Base-by-base conservation (phyloP, 1,140 invertebrate genomes). In the Brachystomella parvula region DNA sequence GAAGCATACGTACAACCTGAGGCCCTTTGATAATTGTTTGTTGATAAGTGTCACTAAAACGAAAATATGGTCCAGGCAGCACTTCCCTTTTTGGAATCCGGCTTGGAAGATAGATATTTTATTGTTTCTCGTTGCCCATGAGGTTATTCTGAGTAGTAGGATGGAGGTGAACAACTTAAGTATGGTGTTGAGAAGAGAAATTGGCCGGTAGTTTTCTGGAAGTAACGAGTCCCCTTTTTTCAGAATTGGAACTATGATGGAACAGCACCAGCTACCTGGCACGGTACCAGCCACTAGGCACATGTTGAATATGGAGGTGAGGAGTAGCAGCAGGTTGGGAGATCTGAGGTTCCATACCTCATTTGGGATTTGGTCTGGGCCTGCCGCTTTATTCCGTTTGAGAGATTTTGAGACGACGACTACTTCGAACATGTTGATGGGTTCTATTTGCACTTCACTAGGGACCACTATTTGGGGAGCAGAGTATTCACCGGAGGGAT, bases 201-300 rank as follows among this genome's bases (percentile, higher is more conserved):
- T 75, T n/a, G 72, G 72, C 32, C 74, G 53, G 61, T 74, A 74
- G 56, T 76, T 75, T 29, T 56, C 28, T 9, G 74, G 66, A 15
- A 63, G 57, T 15, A 49, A 33, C 15, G 0, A 30, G 31, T 73
- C 68, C 24, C 71, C 69, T 63, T 74, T 75, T 61, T 75, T 75
- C 47, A 65, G 59, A 17, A 69, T 62, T 0, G 69, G 69, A 15
- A 35, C 32, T 1, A 67, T 67, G 19, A 47, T 57, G 21, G 66
- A 67, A 31, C 67, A 63, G 3, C 24, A 21, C 69, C 69, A 71
- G 17, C 19, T 19, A 2, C 28, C 21, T 17, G 69, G 69, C 9
- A 62, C 28, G 30, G 3, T 57, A 12, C 29, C 47, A 12, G 26
- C 21, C 19, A 39, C 33, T 15, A 53, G 28, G 26, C 15, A 29